Evolutionary conservation across 2,888 invertebrate species (phyloP), one percentile per base, ranked within the genome.

Genomic region (Pristionchus exspectatus): DNA sequence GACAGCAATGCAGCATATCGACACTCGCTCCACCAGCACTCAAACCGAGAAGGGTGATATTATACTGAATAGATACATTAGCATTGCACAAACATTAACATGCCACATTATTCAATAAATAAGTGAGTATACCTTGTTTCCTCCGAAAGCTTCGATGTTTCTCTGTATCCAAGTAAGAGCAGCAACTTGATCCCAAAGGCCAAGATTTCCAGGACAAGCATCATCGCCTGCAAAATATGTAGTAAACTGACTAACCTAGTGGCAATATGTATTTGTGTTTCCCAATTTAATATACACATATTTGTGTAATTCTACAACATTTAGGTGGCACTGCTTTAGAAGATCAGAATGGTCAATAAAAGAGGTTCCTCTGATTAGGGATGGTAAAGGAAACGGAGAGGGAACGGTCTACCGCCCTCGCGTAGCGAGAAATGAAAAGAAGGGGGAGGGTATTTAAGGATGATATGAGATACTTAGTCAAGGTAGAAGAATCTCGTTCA

Each of bases 131-230:
- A 72, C 87, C 50, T 72, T 72, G 38, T 87, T 54, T 44, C 87
- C 87, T 44, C 72, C 87, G 54, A 87, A 87, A n/a, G 87, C 69
- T 27, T 59, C 50, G 54, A 87, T 87, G 54, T 87, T 87, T 33
- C 33, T 16, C 38, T 87, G 87, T 10, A 87, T 30, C 93, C 93
- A 93, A 89, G 91, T 84, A 63, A 93, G 90, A 14, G 93, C 93
- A 54, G 92, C 89, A 1, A 91, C 91, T 91, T 92, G 91, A 84
- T 93, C 93, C 89, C 92, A 92, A 18, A 93, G 89, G 4, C 91
- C 91, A 50, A 91, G 44, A 81, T 93, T 93, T 50, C 92, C 93
- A 3, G 93, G 93, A 88, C 91, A 91, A 0, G 86, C 54, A 10
- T 77, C 88, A 56, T 92, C 92, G 5, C 87, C 87, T 87, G 69